Percentiles rank a stretch among this genome's conserved stretches.
phyloP scores from a whole-genome alignment of 2,113 vertebrate genomes.

The Pimephales promelas region DNA sequence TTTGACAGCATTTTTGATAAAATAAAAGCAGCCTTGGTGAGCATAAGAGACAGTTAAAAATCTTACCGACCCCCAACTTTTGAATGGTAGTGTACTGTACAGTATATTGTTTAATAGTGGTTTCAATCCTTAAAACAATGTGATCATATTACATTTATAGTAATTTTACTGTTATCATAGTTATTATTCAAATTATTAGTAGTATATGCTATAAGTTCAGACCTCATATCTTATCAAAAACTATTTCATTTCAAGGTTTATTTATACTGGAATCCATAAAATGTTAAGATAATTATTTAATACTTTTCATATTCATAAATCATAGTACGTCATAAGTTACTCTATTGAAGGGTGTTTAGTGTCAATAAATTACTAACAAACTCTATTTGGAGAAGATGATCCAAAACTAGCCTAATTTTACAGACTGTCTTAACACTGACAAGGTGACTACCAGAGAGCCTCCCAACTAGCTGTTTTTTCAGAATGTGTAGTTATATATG shows the following conservation, averaged over 20 bases:
- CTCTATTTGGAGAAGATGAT: neutral
- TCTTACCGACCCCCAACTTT: no score
- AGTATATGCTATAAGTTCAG: neutral
- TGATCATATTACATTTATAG: no score
- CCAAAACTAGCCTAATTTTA: neutral
- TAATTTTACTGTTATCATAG: no score
- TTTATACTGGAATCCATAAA: neutral
- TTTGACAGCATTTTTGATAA: no score
- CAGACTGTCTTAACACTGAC: neutral
- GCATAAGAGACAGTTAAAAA: neutral
- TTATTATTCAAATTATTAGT: no score
- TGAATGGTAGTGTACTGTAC: no score
- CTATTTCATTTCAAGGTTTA: neutral
- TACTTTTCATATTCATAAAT: neutral
- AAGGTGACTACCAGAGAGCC: neutral
- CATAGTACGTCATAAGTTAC: neutral
- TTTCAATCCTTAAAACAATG: no score
- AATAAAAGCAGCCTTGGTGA: no score
- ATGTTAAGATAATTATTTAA: neutral
- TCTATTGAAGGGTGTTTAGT: neutral
- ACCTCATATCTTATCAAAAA: neutral
- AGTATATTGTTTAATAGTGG: no score
- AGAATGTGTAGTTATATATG: neutral
- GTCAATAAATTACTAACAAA: neutral
- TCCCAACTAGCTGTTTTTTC: neutral